A percentile compares a stretch with the other conserved stretches of the same genome.
Evolutionary conservation across 2,113 vertebrate genomes (phyloP).

Genomic region (Phylloscopus trochilus): DNA sequence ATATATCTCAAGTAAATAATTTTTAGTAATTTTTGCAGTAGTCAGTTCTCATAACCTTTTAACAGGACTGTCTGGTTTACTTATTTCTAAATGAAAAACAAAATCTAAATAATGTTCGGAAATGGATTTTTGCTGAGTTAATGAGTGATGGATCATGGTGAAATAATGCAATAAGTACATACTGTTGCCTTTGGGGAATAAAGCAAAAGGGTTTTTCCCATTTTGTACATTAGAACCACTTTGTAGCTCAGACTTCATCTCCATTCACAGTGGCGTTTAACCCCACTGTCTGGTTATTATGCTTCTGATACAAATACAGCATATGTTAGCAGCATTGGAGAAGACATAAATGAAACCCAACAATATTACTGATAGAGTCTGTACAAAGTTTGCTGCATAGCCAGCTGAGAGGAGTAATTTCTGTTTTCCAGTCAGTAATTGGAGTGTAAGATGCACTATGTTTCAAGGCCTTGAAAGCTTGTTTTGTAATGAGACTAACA

Average conservation of each 20-base stretch:
- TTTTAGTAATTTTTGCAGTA: background rate
- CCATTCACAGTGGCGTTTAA: background rate
- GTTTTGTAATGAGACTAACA: constrained; percentile 17
- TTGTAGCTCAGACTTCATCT: background rate
- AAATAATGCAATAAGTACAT: constrained; percentile 3
- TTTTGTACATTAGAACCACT: constrained; percentile 22
- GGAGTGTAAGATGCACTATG: background rate
- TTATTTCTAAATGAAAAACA: constrained; percentile 11
- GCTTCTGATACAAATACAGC: background rate
- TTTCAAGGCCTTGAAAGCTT: constrained; percentile 7
- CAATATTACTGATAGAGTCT: background rate
- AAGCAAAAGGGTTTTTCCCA: background rate
- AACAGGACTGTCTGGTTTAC: background rate
- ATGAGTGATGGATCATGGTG: background rate
- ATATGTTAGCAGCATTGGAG: background rate
- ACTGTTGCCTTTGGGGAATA: background rate
- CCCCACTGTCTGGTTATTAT: background rate
- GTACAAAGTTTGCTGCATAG: background rate
- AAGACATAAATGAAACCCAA: background rate
- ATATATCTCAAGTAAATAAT: background rate
- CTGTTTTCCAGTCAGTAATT: background rate
- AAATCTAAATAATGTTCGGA: background rate
- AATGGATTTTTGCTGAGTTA: constrained; percentile 4
- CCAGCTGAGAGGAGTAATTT: background rate
- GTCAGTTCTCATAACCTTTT: background rate